These are phyloP conservation scores for Syrista parreyssii DNA, from an alignment of 2,888 invertebrate genomes.

Conservation along the genomic window DNA sequence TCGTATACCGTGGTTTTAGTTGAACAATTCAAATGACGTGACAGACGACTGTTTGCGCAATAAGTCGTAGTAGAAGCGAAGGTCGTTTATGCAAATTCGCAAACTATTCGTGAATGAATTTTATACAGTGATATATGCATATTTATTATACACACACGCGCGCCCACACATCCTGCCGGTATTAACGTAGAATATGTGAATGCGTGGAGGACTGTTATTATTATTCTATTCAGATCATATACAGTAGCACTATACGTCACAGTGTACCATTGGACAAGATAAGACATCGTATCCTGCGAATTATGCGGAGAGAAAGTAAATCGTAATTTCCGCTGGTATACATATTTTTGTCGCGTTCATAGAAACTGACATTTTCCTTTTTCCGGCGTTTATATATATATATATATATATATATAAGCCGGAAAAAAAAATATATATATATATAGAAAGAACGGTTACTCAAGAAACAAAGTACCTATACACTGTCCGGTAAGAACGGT, in stretches of 20 bases:
- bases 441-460: not conserved
- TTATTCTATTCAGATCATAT: no score
- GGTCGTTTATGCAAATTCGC: not conserved
- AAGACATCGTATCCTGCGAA: constrained; percentile 39
- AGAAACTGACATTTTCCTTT: constrained; percentile 36
- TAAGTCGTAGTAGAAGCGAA: not conserved
- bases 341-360: constrained; percentile 35
- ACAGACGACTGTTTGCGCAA: no score
- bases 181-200: not conserved
- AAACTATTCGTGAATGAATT: not conserved
- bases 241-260: no score
- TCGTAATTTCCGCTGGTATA: constrained; percentile 54
- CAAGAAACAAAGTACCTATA: not conserved
- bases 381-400: constrained; percentile 36
- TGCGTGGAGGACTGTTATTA: no score
- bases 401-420: no score
- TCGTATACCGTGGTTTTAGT: no score
- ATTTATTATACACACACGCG: not conserved
- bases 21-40: no score
- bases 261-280: not conserved
- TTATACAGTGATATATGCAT: not conserved
- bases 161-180: not conserved
- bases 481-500: not conserved
- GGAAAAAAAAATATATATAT: no score
- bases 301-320: constrained; percentile 59